Conservation (phyloP, 2,888 invertebrate genomes). For the Pseudanteris insignis region DNA sequence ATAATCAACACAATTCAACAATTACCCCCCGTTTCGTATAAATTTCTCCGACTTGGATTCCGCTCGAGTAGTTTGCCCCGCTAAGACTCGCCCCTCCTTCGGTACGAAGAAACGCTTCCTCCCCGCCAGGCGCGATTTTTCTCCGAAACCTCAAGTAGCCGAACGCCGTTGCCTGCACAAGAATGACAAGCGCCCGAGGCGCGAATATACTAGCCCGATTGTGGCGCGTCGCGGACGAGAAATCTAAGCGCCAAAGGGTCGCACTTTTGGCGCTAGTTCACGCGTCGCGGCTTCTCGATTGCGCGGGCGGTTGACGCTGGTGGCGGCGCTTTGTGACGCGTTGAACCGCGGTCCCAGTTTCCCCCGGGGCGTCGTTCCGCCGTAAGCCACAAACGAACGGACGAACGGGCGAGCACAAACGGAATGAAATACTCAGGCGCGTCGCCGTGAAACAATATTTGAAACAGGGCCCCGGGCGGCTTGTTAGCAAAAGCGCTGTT, state of each 20-base stretch:
- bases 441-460: constrained; percentile 58
- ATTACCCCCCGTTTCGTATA: too few relatives aligned
- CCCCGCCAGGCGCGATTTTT: too few relatives aligned
- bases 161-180: too few relatives aligned
- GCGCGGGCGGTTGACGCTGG: constrained; percentile 21
- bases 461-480: constrained; percentile 57
- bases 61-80: too few relatives aligned
- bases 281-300: constrained; percentile 55
- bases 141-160: too few relatives aligned
- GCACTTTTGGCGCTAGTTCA: constrained; percentile 50
- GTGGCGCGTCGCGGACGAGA: constrained; percentile 6
- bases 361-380: constrained; percentile 51
- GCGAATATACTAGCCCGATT: constrained; percentile 14
- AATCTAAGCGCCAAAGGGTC: constrained; percentile 17
- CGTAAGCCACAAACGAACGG: constrained; percentile 27
- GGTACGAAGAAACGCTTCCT: too few relatives aligned
- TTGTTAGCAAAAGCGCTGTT: constrained; percentile 59
- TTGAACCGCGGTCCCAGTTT: constrained; percentile 65
- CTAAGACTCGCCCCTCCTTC: too few relatives aligned
- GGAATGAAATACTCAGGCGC: constrained; percentile 34
- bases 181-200: too few relatives aligned
- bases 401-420: constrained; percentile 6
- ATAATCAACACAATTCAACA: too few relatives aligned
- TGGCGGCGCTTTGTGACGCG: constrained; percentile 65
- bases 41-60: too few relatives aligned